These are phyloP conservation scores for Hipparchia semele DNA, from an alignment of 2,888 invertebrate genomes.

Conservation along the genomic window DNA sequence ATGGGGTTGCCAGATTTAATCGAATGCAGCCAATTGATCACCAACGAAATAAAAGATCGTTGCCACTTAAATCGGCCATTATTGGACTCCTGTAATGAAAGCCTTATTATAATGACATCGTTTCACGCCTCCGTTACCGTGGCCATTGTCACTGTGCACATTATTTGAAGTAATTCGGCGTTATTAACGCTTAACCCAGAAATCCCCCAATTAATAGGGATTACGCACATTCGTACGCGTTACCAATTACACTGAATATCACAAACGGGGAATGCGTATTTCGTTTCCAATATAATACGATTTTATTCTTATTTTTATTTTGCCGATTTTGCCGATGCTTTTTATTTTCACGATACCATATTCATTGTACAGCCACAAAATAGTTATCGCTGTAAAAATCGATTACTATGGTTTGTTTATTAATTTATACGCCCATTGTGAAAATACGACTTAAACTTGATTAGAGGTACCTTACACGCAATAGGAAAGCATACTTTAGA, in stretches of 20 bases:
- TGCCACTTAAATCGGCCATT: neutral
- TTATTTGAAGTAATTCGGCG: conserved; percentile 27
- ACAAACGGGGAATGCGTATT: neutral
- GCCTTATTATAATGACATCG: conserved; percentile 21
- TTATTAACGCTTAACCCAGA: conserved; percentile 31
- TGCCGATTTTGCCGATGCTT: neutral
- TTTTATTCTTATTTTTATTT: conserved; percentile 1
- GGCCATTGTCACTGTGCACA: conserved; percentile 11
- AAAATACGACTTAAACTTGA: too few species aligned
- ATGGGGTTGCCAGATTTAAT: neutral
- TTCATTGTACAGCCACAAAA: too few species aligned
- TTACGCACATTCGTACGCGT: conserved; percentile 19
- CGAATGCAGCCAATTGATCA: neutral
- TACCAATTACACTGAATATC: conserved; percentile 10
- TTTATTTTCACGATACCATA: neutral
- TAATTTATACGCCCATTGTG: too few species aligned
- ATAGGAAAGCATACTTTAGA: too few species aligned
- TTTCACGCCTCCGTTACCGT: conserved; percentile 14
- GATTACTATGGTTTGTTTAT: too few species aligned
- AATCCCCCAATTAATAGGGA: conserved; percentile 27
- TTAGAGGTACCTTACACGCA: too few species aligned
- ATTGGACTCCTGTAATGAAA: conserved; percentile 11
- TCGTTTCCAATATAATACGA: neutral
- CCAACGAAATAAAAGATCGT: conserved; percentile 7
- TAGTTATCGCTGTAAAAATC: too few species aligned